A percentile compares a stretch with the other conserved stretches of the same genome.
These are phyloP conservation scores for Bostrychus sinensis DNA, from an alignment of 2,113 vertebrate species.

Conservation along the genomic window DNA sequence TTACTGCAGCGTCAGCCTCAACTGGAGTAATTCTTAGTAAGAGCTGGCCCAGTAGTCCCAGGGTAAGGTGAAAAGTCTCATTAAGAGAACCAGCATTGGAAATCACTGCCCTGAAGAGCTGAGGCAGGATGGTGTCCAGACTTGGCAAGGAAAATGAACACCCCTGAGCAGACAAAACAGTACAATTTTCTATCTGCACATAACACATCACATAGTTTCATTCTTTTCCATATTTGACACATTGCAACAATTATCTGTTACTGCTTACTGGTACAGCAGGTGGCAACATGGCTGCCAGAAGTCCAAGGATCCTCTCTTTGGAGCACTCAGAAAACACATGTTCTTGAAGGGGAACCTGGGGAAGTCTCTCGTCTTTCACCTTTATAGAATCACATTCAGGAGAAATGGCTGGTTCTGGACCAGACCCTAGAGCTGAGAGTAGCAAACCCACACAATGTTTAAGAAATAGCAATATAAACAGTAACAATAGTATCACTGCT, in stretches of 20 bases:
- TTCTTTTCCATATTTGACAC: neutral
- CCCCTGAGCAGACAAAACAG: constrained; percentile 71
- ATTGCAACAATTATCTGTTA: neutral
- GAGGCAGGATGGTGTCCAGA: constrained; percentile 89
- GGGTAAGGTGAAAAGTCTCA: constrained; percentile 93
- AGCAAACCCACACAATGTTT: neutral
- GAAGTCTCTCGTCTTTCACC: constrained; percentile 76
- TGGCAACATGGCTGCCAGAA: constrained; percentile 94
- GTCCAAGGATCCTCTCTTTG: constrained; percentile 94
- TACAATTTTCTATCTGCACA: neutral
- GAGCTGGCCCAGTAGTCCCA: constrained; percentile 94
- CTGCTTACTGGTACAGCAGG: constrained; percentile 84
- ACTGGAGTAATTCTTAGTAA: constrained; percentile 86
- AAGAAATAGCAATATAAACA: neutral
- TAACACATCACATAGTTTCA: neutral
- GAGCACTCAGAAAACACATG: constrained; percentile 97
- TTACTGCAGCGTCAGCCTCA: constrained; percentile 88
- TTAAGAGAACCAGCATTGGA: constrained; percentile 95
- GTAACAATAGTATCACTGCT: too few relatives aligned
- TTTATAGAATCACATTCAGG: constrained; percentile 63
- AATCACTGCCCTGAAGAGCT: constrained; percentile 94
- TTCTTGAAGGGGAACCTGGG: constrained; percentile 84
- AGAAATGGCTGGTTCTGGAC: constrained; percentile 60
- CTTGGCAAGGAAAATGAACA: constrained; percentile 82
- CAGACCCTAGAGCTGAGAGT: constrained; percentile 54